These are phyloP conservation scores for Aproaerema taeniolella DNA, from an alignment of 2,888 invertebrate genomes.

Conservation along the genomic window DNA sequence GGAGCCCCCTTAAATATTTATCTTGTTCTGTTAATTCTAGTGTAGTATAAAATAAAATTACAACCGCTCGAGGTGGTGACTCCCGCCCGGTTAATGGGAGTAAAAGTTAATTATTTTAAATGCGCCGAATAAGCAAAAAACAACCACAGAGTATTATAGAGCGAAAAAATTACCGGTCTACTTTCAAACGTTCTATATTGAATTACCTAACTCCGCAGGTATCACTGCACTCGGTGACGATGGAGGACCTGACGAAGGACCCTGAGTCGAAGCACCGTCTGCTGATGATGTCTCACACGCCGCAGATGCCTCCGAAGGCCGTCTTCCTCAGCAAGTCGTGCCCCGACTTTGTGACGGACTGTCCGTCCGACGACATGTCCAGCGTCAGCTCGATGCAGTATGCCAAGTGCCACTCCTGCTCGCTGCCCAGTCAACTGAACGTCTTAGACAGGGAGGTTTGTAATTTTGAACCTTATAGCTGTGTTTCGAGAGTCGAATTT, in stretches of 20 bases:
- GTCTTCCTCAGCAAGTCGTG: conserved; percentile 87
- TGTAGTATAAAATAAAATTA: too few species aligned
- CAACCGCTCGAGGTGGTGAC: too few species aligned
- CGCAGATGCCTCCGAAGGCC: conserved; percentile 61
- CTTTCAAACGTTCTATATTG: too few species aligned
- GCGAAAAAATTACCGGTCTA: too few species aligned
- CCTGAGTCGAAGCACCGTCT: conserved; percentile 87
- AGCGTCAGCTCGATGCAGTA: conserved; percentile 22
- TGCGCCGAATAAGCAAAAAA: too few species aligned
- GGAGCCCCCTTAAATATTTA: too few species aligned
- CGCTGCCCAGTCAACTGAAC: conserved; percentile 48
- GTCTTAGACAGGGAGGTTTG: conserved; percentile 35
- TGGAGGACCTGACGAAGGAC: conserved; percentile 92
- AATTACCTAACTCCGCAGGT: conserved; percentile 60
- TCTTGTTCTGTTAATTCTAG: too few species aligned
- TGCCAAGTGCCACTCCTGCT: conserved; percentile 26
- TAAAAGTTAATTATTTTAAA: too few species aligned
- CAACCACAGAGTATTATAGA: too few species aligned
- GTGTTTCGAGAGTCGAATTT: not conserved
- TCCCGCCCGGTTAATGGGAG: too few species aligned
- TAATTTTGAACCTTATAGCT: not conserved
- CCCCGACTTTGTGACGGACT: conserved; percentile 79
- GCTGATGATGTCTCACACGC: conserved; percentile 86
- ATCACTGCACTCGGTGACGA: conserved; percentile 88
- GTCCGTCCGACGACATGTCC: conserved; percentile 24